These are phyloP conservation scores for Stenotaenia linearis DNA, from an alignment of 2,888 invertebrate genomes.

Conservation along the genomic window DNA sequence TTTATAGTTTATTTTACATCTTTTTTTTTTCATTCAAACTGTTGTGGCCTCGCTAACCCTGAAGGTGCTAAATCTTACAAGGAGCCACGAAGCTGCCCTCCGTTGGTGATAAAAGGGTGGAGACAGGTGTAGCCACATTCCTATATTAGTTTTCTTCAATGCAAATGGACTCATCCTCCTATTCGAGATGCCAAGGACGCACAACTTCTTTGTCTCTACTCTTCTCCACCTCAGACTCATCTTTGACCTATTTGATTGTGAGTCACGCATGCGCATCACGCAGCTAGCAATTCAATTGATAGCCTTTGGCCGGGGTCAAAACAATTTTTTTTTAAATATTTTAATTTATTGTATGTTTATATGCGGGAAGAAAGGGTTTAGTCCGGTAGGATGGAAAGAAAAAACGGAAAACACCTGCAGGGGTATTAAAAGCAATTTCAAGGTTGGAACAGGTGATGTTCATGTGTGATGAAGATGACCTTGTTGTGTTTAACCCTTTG, in stretches of 20 bases:
- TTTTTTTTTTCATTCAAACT: constrained; percentile 2
- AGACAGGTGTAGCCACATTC: constrained; percentile 24
- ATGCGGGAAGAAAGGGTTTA: neutral
- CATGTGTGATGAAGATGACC: constrained; percentile 17
- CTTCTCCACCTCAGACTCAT: neutral
- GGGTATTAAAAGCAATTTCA: neutral
- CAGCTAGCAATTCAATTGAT: neutral
- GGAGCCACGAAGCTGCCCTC: constrained; percentile 5
- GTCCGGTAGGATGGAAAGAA: neutral
- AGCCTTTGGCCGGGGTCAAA: constrained; percentile 9
- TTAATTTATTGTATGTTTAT: neutral
- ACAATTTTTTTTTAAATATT: neutral
- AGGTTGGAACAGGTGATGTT: neutral
- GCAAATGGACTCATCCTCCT: constrained; percentile 14
- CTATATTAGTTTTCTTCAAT: constrained; percentile 1
- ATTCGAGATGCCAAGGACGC: neutral
- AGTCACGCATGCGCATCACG: constrained; percentile 1
- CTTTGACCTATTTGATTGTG: constrained; percentile 2
- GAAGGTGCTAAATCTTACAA: neutral
- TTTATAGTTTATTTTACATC: neutral
- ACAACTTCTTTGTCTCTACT: neutral
- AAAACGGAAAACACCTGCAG: neutral
- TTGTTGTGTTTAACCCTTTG: constrained; percentile 8
- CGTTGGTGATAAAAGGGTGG: constrained; percentile 21
- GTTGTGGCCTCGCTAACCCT: constrained; percentile 3